Percentiles rank a stretch among this genome's conserved stretches.
Evolutionary conservation across 2,888 invertebrate species (phyloP).

Genomic region (Folsomia candida): DNA sequence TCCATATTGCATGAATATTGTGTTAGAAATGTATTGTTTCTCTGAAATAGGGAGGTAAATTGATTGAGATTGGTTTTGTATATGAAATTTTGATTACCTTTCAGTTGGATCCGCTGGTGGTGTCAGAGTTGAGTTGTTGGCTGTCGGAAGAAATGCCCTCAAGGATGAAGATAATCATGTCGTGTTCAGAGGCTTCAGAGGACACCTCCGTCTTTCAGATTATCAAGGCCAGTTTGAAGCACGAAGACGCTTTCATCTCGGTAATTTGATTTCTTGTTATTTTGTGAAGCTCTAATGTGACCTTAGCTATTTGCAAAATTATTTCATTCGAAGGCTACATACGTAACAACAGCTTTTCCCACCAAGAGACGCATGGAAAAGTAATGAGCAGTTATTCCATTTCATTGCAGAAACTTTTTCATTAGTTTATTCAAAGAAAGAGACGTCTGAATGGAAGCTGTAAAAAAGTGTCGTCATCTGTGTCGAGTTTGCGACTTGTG

Average conservation of each 20-base stretch:
- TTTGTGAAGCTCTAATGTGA: not conserved
- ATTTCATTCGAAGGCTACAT: not conserved
- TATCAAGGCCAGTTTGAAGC: constrained; percentile 52
- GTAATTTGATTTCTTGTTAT: constrained; percentile 27
- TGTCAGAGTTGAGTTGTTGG: constrained; percentile 70
- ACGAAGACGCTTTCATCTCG: constrained; percentile 46
- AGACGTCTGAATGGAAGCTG: too few relatives aligned
- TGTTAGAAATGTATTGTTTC: not conserved
- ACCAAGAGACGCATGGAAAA: too few relatives aligned
- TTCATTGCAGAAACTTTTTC: too few relatives aligned
- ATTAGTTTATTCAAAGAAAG: too few relatives aligned
- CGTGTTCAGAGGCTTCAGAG: constrained; percentile 67
- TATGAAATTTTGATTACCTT: too few relatives aligned
- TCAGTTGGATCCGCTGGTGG: constrained; percentile 56
- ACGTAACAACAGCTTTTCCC: too few relatives aligned
- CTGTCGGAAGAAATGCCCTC: constrained; percentile 70
- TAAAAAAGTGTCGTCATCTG: too few relatives aligned
- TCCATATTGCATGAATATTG: not conserved
- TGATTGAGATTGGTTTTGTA: not conserved
- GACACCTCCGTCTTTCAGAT: constrained; percentile 57
- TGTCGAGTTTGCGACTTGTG: too few relatives aligned
- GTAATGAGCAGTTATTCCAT: too few relatives aligned
- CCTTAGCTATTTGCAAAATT: not conserved
- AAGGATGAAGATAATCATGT: constrained; percentile 73
- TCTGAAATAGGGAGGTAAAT: not conserved